Base-by-base conservation (phyloP, 2,888 invertebrate species). In the Ligdia adustata region DNA sequence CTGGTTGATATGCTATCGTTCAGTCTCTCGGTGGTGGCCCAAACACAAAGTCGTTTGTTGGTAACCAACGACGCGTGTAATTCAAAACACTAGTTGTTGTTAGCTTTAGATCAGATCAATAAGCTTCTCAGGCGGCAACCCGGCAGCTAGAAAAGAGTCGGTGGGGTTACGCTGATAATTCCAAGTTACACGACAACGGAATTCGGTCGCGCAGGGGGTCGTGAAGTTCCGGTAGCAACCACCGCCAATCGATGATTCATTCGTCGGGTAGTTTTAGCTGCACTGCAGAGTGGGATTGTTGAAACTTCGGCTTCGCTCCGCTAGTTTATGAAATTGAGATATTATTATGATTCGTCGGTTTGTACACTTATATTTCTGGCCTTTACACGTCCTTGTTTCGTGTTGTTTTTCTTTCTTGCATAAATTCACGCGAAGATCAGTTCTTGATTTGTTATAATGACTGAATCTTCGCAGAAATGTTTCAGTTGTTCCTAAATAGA, bases 291-390 rank as follows among this genome's bases (percentile, higher is more conserved):
- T 34, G 59, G 58, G 57, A 51, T 61, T 64, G 61, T 66, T 54
- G 57, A 60, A 60, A 54, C 46, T 7, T 50, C 45, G 32, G n/a
- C 44, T 45, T 56, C 47, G 52, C 42, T 53, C 45, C 39, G 55
- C 66, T 41, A 53, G 72, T 85, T 73, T 66, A 87, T 88, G 87
- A 84, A 81, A 79, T 73, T 90, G 55, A 71, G 80, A 60, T 87
- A 89, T 64, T 89, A 80, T 69, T 89, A 89, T 66, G 89, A 89
- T 64, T 75, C 86, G 40, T 78, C 88, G 82, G 89, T 89, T 74
- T 62, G 88, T 85, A 55, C 13, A 28, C 38, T 48, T 26, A 42
- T 22, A 33, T 29, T 39, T 43, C 16, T 42, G 28, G 22, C 26
- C 24, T 4, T 27, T 37, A n/a, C 11, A 26, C 27, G 37, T 37